Conservation (phyloP, 1,140 invertebrate genomes). For the Cydia fagiglandana region DNA sequence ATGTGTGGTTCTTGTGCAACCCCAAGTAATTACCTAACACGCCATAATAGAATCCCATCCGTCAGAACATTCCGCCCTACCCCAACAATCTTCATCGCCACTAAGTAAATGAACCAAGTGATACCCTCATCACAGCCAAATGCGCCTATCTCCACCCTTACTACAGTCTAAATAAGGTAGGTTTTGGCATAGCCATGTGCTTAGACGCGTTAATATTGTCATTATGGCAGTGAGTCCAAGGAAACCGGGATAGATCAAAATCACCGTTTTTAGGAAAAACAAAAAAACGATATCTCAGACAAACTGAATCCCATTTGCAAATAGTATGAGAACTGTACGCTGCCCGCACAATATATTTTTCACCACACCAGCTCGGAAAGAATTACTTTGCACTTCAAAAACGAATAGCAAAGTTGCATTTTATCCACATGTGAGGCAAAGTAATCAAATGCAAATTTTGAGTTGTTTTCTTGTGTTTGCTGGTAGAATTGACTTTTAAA, state of each 20-base stretch:
- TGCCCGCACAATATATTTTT: no score
- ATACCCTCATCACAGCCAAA: not conserved
- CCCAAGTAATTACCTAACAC: not conserved
- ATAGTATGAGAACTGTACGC: no score
- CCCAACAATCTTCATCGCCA: slow-evolving; percentile 4
- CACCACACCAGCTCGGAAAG: no score
- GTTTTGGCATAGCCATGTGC: not conserved
- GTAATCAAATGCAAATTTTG: no score
- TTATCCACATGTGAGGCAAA: no score
- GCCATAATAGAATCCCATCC: not conserved
- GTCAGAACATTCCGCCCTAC: not conserved
- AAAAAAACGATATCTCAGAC: no score
- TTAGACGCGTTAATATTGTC: not conserved
- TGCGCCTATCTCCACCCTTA: not conserved
- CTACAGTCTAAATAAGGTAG: not conserved
- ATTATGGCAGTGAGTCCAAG: not conserved
- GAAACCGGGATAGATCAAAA: not conserved
- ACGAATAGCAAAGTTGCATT: no score
- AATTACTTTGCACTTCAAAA: no score
- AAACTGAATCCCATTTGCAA: no score
- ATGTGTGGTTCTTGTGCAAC: not conserved
- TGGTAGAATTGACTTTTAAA: no score
- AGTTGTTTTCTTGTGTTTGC: no score
- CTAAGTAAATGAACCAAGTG: not conserved
- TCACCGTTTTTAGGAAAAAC: no score